Evolutionary conservation across 37 sponge, comb jelly and placozoan species (phyloP), one percentile per base, ranked within the genome.

Genomic region (Crambe crambe): DNA sequence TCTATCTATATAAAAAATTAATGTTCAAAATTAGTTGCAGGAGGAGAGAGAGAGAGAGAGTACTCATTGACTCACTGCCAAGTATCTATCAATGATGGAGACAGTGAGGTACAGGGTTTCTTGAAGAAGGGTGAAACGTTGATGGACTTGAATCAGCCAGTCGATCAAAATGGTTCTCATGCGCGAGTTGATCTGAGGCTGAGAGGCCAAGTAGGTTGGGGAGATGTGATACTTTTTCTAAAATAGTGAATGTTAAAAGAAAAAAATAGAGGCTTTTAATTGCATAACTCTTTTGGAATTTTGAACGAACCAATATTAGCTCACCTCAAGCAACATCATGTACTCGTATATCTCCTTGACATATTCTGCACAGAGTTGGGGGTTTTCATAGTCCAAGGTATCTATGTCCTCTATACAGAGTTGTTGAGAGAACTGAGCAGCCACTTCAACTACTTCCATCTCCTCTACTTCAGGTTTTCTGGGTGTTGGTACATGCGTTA

Each of bases 71-170:
- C 90, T 71, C 41, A 95, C 96, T 37, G 73, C 36, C 1, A 97
- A 88, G 56, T 92, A 97, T 94, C 98, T 87, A 78, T 97, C 98
- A 44, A 97, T 85, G 67, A 95, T 89, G 38, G 89, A 84, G 29
- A 95, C 69, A 25, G 98, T 90, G 23, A 94, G 85, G 83, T 94
- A 97, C 42, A 97, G 86, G 1, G 95, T 97, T 68, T 97, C 98
- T 54, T 88, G 95, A 10, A 95, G 82, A 3, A 97, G 89, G 31
- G 77, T 89, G 82, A 95, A 97, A 70, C 80, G 86, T 43, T 81
- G 77, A 43, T 97, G 98, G 47, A 97, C 98, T 70, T 95, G 95
- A 37, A 97, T 87, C 26, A 97, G 82, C 98, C 98, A 97, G 67
- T 97, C 98, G 20, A 97, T 80, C 32, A 97, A 80, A 56, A 97